phyloP scores from a whole-genome alignment of 2,797 vertebrate species.

The Rhinatrema bivittatum region DNA sequence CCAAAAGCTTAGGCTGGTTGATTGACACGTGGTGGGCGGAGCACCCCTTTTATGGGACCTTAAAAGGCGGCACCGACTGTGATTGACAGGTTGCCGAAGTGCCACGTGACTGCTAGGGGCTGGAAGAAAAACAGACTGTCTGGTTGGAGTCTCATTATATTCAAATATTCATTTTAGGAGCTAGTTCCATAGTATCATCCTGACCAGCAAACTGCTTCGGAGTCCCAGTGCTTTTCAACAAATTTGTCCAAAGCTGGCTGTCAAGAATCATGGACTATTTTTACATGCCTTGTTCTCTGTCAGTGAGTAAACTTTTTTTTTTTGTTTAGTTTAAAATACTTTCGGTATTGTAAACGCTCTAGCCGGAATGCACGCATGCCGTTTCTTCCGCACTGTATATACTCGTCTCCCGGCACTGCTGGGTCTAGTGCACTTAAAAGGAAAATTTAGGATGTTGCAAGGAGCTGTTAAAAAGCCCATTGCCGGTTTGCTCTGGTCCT shows the following conservation, averaged over 20 bases:
- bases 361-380: neutral
- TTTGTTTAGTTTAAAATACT: neutral
- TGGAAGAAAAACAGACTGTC: conserved; percentile 54
- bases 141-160: conserved; percentile 40
- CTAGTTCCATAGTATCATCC: conserved; percentile 71
- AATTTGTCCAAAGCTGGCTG: conserved; percentile 74
- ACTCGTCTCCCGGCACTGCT: neutral
- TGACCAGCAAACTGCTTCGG: conserved; percentile 59
- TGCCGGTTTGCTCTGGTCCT: too few relatives aligned
- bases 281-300: conserved; percentile 96
- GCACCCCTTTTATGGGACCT: too few relatives aligned
- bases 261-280: conserved; percentile 99
- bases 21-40: conserved; percentile 18
- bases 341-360: neutral
- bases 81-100: conserved; percentile 10
- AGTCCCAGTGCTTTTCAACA: conserved; percentile 76
- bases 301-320: conserved; percentile 74
- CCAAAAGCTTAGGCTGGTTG: conserved; percentile 8
- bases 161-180: conserved; percentile 65
- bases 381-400: neutral
- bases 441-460: too few relatives aligned
- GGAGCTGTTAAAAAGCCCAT: too few relatives aligned
- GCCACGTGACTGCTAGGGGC: conserved; percentile 36
- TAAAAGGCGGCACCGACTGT: neutral
- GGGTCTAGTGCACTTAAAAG: too few relatives aligned